Evolutionary conservation across 2,113 vertebrate genomes (phyloP), one percentile per base, ranked within the genome.

Genomic region (Alectura lathami): DNA sequence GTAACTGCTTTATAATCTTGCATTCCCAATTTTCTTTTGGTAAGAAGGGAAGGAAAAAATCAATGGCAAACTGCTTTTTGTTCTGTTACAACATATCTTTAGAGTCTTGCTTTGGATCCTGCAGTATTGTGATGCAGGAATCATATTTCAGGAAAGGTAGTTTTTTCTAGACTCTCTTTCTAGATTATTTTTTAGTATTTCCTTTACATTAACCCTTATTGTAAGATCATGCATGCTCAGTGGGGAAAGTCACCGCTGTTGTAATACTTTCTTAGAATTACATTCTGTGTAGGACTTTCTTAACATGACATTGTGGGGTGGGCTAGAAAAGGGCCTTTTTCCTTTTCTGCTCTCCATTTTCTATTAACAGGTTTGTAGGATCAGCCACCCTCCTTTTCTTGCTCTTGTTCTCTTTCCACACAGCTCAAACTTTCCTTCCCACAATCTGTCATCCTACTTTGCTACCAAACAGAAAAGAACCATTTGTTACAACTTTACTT

Each of bases 351-450:
- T 70, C 63, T 75, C 51, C n/a, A 36, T 48, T 91, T 93, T 50
- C 42, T 70, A 1, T 70, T 69, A 80, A 48, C 79, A 77, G 47
- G 32, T 93, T 95, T 89, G 48, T 73, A 93, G 79, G 72, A 67
- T 91, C 59, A 77, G 40, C 74, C 40, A 30, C 34, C 40, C 32
- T 86, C 38, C 53, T 94, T 70, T 59, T 70, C 63, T 88, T 92
- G 40, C 36, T 92, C 74, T 92, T 72, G 22, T 56, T 92, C 83
- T 69, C 84, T 93, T 92, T 94, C 85, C 91, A 63, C 93, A 43
- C 34, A 83, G 51, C 75, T 95, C 93, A 89, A 16, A 75, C 87
- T 97, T 96, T 96, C 91, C 91, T 96, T 95, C 94, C 88, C 89
- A 83, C 68, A 93, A 75, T 94, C 93, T 90, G 78, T 96, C 93